Conservation (phyloP, 2,888 invertebrate species). For the Diogma glabrata region DNA sequence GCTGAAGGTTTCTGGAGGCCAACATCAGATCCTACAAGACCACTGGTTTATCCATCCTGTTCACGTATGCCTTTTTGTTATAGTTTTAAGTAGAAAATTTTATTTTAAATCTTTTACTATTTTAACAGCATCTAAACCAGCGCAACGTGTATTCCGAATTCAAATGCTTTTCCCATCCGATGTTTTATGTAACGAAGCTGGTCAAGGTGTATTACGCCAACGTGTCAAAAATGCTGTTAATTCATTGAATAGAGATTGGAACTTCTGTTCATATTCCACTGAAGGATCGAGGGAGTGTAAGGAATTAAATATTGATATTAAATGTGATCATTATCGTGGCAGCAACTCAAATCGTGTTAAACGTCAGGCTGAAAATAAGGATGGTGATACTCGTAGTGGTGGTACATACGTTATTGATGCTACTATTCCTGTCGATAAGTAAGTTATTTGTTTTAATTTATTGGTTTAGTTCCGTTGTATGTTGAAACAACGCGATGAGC, state of each 20-base stretch:
- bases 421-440: constrained; percentile 76
- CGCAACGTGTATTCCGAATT: constrained; percentile 90
- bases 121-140: constrained; percentile 64
- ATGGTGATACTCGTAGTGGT: constrained; percentile 48
- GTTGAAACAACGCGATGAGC: too few species aligned
- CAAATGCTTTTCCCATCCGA: constrained; percentile 92
- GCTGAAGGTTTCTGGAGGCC: constrained; percentile 97
- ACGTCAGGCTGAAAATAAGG: constrained; percentile 43
- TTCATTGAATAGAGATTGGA: constrained; percentile 88
- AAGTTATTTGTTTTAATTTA: too few species aligned
- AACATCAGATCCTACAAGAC: constrained; percentile 63
- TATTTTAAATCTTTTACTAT: neutral
- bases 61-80: constrained; percentile 50
- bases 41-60: constrained; percentile 83
- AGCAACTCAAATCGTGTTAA: constrained; percentile 46
- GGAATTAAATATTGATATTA: constrained; percentile 80
- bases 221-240: constrained; percentile 83
- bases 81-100: neutral
- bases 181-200: constrained; percentile 92
- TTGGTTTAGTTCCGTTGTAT: too few species aligned
- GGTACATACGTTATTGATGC: constrained; percentile 74
- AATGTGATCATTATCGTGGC: constrained; percentile 66
- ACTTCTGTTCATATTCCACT: constrained; percentile 84
- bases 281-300: constrained; percentile 80
- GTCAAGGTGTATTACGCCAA: constrained; percentile 81